phyloP scores from a whole-genome alignment of 92 coral and sea anemone species.

The Epizoanthus illoricatus region DNA sequence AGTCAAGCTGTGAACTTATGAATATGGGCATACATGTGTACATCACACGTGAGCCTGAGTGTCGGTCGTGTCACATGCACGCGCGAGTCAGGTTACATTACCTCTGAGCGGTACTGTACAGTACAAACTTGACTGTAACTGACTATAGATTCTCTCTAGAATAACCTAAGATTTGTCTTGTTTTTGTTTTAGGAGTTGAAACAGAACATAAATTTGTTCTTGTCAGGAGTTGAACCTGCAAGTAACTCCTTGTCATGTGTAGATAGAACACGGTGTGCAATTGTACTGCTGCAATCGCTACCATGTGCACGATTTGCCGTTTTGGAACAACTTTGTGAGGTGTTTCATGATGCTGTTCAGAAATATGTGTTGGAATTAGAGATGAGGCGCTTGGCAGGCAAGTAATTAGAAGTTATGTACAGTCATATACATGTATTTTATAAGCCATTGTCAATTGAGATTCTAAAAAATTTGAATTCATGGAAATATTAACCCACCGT shows the following conservation, averaged over 20 bases:
- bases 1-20: too few species aligned
- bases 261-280: constrained; percentile 85
- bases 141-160: too few species aligned
- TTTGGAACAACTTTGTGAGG: constrained; percentile 92
- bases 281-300: constrained; percentile 80
- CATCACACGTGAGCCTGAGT: too few species aligned
- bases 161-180: neutral
- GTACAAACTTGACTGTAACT: too few species aligned
- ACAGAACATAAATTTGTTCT: constrained; percentile 73
- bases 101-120: too few species aligned
- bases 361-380: constrained; percentile 89
- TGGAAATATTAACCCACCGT: too few species aligned
- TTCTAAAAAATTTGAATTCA: too few species aligned
- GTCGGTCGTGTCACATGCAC: too few species aligned
- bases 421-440: neutral
- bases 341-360: constrained; percentile 94
- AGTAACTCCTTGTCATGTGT: constrained; percentile 58
- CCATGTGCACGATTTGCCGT: constrained; percentile 98
- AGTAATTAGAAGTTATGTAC: neutral
- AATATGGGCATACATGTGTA: too few species aligned
- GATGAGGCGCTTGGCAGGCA: constrained; percentile 84
- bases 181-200: constrained; percentile 46
- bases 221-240: constrained; percentile 66
- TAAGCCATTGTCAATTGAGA: too few species aligned
- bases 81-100: too few species aligned